Evolutionary conservation across 2,797 vertebrate genomes (phyloP).

Genomic region (Naso thynnoides): DNA sequence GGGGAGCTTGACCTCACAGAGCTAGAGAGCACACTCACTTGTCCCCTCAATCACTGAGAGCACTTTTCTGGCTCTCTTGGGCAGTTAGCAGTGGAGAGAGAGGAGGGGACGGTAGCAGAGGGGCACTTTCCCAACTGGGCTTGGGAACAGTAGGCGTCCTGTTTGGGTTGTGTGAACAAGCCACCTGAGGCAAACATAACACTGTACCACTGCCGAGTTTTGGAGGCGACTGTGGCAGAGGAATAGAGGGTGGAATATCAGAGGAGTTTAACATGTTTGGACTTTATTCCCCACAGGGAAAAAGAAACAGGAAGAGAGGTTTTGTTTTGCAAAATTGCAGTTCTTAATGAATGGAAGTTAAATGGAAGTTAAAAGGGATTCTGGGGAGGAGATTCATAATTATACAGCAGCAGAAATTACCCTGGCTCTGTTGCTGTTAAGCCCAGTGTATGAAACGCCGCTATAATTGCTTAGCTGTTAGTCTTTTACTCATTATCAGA

Average conservation of each 20-base stretch:
- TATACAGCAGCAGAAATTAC: not conserved
- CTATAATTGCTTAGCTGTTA: not conserved
- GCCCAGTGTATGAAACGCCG: not conserved
- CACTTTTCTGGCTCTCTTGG: conserved; percentile 36
- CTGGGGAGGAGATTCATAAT: not conserved
- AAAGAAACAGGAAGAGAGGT: not conserved
- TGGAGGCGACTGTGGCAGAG: conserved; percentile 29
- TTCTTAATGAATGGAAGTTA: not conserved
- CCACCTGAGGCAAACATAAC: conserved; percentile 34
- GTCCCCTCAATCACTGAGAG: conserved; percentile 11
- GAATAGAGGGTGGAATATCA: not conserved
- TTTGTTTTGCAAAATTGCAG: not conserved
- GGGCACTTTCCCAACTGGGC: conserved; percentile 36
- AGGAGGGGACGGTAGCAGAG: not conserved
- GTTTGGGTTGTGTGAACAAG: conserved; percentile 43
- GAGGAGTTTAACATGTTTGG: conserved; percentile 11
- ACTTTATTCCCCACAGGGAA: not conserved
- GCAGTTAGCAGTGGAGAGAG: conserved; percentile 14
- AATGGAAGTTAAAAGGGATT: not conserved
- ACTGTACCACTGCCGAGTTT: conserved; percentile 23
- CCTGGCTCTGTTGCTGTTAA: not conserved
- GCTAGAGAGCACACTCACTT: conserved; percentile 7
- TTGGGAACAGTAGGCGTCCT: conserved; percentile 3
- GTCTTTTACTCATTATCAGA: too few relatives aligned
- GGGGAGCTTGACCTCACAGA: conserved; percentile 30